Evolutionary conservation across 2,797 vertebrate genomes (phyloP).

Genomic region (Parauchenoglanis ngamensis): DNA sequence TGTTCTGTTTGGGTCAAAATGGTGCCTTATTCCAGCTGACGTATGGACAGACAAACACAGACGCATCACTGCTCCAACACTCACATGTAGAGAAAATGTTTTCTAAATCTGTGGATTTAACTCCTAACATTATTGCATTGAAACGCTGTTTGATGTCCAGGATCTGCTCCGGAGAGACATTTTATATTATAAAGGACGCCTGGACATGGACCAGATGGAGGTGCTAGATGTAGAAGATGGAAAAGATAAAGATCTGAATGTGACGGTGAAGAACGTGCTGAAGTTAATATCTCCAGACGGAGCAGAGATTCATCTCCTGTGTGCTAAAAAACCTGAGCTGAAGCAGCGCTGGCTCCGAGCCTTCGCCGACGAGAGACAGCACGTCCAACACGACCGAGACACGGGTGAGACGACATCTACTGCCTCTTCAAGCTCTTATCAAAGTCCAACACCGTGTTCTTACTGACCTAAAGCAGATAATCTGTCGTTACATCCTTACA

Average conservation of each 20-base stretch:
- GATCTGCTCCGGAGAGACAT: constrained; percentile 92
- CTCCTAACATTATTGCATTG: neutral
- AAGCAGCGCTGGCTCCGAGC: constrained; percentile 93
- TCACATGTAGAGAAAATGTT: neutral
- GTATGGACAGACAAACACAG: neutral
- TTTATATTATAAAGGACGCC: constrained; percentile 91
- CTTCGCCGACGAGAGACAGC: constrained; percentile 86
- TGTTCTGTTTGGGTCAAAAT: neutral
- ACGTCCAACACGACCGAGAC: constrained; percentile 88
- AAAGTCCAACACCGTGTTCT: neutral
- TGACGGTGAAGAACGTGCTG: constrained; percentile 89
- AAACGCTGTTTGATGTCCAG: constrained; percentile 63
- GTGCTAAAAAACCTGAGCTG: constrained; percentile 90
- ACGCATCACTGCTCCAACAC: neutral
- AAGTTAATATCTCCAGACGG: constrained; percentile 77
- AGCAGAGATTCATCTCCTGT: constrained; percentile 85
- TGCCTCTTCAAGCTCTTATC: neutral
- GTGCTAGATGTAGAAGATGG: constrained; percentile 89
- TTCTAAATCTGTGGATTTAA: neutral
- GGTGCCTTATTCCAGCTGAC: neutral
- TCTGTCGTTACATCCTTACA: neutral
- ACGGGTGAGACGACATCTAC: constrained; percentile 75
- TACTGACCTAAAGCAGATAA: neutral
- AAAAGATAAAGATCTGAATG: constrained; percentile 89
- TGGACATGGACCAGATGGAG: constrained; percentile 90